Evolutionary conservation across 2,888 invertebrate genomes (phyloP).

Genomic region (Hypomecis atomaria): DNA sequence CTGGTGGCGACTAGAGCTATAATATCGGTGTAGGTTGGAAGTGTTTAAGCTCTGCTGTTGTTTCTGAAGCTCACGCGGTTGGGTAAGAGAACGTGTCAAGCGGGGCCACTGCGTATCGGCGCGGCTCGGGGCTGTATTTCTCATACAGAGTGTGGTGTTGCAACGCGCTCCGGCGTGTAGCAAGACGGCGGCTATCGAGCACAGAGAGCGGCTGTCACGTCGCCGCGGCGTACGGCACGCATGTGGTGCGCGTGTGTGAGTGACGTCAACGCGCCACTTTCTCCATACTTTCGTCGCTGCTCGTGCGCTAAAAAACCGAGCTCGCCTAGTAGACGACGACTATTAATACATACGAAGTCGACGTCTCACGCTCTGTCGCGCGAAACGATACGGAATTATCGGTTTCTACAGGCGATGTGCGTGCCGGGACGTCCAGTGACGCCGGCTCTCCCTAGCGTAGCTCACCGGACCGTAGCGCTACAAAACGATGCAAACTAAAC

Average conservation of each 20-base stretch:
- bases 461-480: conserved; percentile 15
- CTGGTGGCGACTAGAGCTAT: conserved; percentile 42
- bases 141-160: conserved; percentile 72
- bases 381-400: conserved; percentile 75
- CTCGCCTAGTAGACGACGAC: conserved; percentile 75
- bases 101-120: conserved; percentile 75
- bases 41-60: conserved; percentile 44
- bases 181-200: conserved; percentile 68
- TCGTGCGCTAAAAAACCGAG: conserved; percentile 79
- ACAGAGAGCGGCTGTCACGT: conserved; percentile 64
- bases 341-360: conserved; percentile 77
- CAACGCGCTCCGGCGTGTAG: conserved; percentile 66
- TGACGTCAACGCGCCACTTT: conserved; percentile 84
- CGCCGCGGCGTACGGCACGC: conserved; percentile 60
- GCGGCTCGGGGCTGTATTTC: conserved; percentile 67
- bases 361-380: conserved; percentile 74
- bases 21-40: conserved; percentile 25
- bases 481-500: conserved; percentile 26
- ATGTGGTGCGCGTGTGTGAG: conserved; percentile 75
- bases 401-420: conserved; percentile 64
- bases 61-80: conserved; percentile 59
- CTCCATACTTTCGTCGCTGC: conserved; percentile 83
- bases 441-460: conserved; percentile 54
- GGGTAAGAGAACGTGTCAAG: conserved; percentile 81
- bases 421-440: conserved; percentile 51